Conservation (phyloP, 1,140 invertebrate genomes). For the Cryptotermes secundus region DNA sequence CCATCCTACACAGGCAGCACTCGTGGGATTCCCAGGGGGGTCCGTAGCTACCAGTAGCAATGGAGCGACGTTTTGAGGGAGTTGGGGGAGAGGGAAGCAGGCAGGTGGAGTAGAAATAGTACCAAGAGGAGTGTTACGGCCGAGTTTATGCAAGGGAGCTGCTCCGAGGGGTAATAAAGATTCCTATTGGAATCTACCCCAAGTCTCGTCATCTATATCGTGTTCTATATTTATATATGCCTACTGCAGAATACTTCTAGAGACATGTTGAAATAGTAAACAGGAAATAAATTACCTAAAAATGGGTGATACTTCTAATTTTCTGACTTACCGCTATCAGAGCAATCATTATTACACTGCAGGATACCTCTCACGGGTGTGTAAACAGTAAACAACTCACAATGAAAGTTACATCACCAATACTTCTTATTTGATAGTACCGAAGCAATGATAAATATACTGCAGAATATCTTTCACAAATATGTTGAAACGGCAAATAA, state of each 20-base stretch:
- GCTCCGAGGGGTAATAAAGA: constrained; percentile 5
- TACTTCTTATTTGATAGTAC: too few species aligned
- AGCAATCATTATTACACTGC: too few species aligned
- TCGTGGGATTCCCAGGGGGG: background rate
- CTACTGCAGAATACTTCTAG: background rate
- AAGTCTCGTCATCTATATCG: background rate
- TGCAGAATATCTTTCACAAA: too few species aligned
- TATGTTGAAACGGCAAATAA: too few species aligned
- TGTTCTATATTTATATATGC: background rate
- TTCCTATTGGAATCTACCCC: background rate
- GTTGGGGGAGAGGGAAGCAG: background rate
- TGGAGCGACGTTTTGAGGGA: background rate
- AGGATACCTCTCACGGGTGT: too few species aligned
- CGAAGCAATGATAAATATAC: too few species aligned
- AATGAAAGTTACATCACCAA: too few species aligned
- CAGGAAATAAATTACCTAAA: too few species aligned
- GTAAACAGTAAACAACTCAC: too few species aligned
- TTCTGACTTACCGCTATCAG: too few species aligned
- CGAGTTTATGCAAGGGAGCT: constrained; percentile 6
- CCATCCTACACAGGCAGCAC: background rate
- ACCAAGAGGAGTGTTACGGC: background rate
- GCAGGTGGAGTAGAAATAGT: background rate
- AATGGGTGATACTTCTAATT: too few species aligned
- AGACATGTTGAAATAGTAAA: too few species aligned
- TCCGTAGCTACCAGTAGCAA: background rate